Percentiles rank a stretch among this genome's conserved stretches.
phyloP scores from a whole-genome alignment of 2,888 invertebrate species.

The Leptothorax acervorum region DNA sequence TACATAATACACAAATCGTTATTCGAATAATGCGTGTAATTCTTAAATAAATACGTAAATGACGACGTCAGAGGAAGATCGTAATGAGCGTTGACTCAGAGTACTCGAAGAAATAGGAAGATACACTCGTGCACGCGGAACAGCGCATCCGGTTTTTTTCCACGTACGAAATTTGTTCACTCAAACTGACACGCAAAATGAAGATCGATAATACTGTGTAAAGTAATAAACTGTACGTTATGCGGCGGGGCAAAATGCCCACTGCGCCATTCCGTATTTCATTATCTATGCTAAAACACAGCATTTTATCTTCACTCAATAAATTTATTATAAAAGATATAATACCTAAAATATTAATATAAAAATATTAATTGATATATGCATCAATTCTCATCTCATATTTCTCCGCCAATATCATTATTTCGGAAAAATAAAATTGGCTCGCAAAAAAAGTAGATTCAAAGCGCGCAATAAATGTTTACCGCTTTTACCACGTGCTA shows the following conservation, averaged over 20 bases:
- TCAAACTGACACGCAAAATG: slow-evolving; percentile 15
- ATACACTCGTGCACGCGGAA: not conserved
- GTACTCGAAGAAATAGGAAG: not conserved
- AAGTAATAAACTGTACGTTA: slow-evolving; percentile 19
- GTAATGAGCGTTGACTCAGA: not conserved
- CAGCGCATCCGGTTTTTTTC: not conserved
- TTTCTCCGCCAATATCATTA: not conserved
- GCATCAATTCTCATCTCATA: not conserved
- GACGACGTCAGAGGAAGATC: not conserved
- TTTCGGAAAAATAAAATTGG: not conserved
- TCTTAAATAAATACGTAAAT: not conserved
- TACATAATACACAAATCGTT: not conserved
- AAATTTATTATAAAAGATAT: not conserved
- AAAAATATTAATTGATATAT: not conserved
- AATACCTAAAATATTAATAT: slow-evolving; percentile 4
- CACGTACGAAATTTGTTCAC: not conserved
- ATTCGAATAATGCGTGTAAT: not conserved
- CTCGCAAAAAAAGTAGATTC: slow-evolving; percentile 2
- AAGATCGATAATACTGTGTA: slow-evolving; percentile 65
- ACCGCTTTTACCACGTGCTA: not conserved
- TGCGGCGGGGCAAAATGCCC: slow-evolving; percentile 75
- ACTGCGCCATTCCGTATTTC: slow-evolving; percentile 67
- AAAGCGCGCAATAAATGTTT: not conserved
- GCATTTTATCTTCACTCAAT: not conserved
- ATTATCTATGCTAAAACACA: slow-evolving; percentile 34